A percentile compares a stretch with the other conserved stretches of the same genome.
Conservation (phyloP, 1,140 invertebrate species). For the Ostrea edulis region DNA sequence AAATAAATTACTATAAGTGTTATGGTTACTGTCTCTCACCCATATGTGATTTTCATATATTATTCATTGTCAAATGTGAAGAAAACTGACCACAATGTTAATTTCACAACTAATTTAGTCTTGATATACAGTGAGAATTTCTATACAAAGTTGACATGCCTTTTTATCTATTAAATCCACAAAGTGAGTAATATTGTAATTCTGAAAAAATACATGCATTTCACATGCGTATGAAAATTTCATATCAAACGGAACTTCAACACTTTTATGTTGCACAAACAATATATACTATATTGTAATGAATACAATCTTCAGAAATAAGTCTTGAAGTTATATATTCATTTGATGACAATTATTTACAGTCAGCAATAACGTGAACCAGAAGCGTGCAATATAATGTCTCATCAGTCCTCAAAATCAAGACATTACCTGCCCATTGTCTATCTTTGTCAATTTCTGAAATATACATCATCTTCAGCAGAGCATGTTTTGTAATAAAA, state of each 20-base stretch:
- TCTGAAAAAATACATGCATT: background rate
- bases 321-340: background rate
- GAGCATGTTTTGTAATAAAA: background rate
- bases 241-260: background rate
- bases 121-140: background rate
- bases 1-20: background rate
- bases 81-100: slow-evolving; percentile 18
- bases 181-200: background rate
- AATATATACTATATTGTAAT: background rate
- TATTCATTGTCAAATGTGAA: slow-evolving; percentile 14
- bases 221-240: background rate
- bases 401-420: slow-evolving; percentile 4
- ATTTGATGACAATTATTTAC: background rate
- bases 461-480: background rate
- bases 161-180: background rate
- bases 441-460: slow-evolving; percentile 26
- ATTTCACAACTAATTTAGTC: slow-evolving; percentile 14
- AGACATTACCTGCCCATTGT: slow-evolving; percentile 5
- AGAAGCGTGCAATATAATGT: slow-evolving; percentile 23
- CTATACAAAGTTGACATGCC: slow-evolving; percentile 6
- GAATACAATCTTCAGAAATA: background rate
- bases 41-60: slow-evolving; percentile 16
- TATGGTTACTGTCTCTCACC: background rate
- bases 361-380: background rate
- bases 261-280: background rate